A percentile compares a stretch with the other conserved stretches of the same genome.
Conservation (phyloP, 1,140 invertebrate genomes). For the Aphaenogaster rudis region DNA sequence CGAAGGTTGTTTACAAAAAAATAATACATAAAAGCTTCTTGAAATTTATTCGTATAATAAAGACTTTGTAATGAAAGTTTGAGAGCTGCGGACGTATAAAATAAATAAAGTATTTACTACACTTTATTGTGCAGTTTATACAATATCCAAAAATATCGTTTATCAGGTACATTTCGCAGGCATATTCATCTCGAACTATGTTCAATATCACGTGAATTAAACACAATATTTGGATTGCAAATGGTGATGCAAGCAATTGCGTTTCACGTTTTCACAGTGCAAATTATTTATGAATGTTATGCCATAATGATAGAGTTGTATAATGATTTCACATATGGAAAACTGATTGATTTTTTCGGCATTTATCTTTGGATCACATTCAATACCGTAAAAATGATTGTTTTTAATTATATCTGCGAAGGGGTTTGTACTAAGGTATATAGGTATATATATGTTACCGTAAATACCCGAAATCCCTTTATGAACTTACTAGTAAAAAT, state of each 20-base stretch:
- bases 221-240: conserved; percentile 22
- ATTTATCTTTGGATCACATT: not conserved
- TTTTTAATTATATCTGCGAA: conserved; percentile 32
- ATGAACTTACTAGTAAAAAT: too few relatives aligned
- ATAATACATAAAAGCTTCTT: not conserved
- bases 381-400: conserved; percentile 19
- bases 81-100: not conserved
- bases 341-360: not conserved
- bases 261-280: not conserved
- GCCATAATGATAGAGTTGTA: not conserved
- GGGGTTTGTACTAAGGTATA: conserved; percentile 32
- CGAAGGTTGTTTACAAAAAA: not conserved
- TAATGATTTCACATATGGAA: not conserved
- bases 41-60: not conserved
- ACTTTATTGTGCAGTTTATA: not conserved
- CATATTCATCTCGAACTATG: conserved; percentile 48
- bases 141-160: not conserved
- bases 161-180: conserved; percentile 17
- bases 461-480: too few relatives aligned
- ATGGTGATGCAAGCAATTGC: conserved; percentile 12
- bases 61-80: not conserved
- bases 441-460: too few relatives aligned
- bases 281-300: conserved; percentile 7
- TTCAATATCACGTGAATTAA: conserved; percentile 24
- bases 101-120: not conserved